Conservation (phyloP, 2,113 vertebrate species). For the Epinephelus lanceolatus region DNA sequence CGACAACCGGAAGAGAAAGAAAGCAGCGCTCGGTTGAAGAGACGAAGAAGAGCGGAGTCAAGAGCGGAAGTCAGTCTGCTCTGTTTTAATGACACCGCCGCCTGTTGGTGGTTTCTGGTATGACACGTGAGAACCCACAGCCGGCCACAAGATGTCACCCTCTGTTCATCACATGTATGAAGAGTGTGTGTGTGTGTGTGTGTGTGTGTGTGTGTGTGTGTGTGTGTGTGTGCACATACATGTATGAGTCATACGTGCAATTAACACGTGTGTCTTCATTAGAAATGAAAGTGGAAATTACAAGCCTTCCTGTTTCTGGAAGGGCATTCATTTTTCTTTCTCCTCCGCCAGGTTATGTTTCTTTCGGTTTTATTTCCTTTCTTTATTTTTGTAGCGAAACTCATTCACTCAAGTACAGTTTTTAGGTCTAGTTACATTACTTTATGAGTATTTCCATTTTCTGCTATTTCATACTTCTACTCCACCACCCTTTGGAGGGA, state of each 20-base stretch:
- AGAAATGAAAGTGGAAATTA: conserved; percentile 11
- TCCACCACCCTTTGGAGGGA: too few relatives aligned
- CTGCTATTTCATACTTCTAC: too few relatives aligned
- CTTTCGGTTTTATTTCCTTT: background rate
- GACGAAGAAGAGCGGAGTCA: conserved; percentile 38
- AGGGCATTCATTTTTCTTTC: background rate
- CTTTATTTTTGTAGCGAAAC: background rate
- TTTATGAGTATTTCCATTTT: too few relatives aligned
- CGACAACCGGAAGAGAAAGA: conserved; percentile 85
- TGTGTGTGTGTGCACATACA: background rate
- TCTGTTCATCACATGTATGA: background rate
- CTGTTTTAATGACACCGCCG: background rate
- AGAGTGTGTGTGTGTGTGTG: background rate
- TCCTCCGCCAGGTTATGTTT: background rate
- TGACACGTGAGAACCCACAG: background rate
- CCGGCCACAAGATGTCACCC: conserved; percentile 60
- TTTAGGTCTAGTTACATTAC: too few relatives aligned
- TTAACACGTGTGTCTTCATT: background rate
- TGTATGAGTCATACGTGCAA: background rate
- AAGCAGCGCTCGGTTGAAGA: background rate
- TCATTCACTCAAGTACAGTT: too few relatives aligned
- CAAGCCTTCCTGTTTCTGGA: background rate
- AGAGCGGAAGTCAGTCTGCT: background rate
- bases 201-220: conserved; percentile 1
- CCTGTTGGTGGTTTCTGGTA: conserved; percentile 8